phyloP scores from a whole-genome alignment of 2,888 invertebrate genomes.

The Elegia similella region DNA sequence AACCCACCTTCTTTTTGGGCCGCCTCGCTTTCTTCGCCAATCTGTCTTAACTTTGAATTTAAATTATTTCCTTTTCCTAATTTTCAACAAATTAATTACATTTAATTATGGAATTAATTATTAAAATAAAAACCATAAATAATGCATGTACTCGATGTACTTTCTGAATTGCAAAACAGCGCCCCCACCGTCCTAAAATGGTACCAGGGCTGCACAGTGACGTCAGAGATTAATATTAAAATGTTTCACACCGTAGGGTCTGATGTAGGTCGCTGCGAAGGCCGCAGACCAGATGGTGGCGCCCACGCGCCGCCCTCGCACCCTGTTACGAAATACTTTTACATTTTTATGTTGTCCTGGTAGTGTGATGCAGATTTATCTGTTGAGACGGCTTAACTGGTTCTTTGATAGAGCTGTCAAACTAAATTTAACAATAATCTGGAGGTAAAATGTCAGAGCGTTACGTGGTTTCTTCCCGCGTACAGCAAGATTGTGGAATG shows the following conservation, averaged over 20 bases:
- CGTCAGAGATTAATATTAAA: constrained; percentile 19
- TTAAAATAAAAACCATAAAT: too few species aligned
- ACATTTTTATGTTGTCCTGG: constrained; percentile 31
- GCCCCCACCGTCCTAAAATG: constrained; percentile 11
- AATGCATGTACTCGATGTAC: background rate
- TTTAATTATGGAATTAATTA: too few species aligned
- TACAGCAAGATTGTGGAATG: too few species aligned
- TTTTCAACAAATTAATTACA: too few species aligned
- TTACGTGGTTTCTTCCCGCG: too few species aligned
- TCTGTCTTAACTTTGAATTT: too few species aligned
- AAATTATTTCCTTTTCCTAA: too few species aligned
- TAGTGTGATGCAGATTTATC: background rate
- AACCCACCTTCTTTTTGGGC: too few species aligned
- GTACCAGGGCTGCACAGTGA: constrained; percentile 18
- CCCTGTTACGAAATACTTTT: constrained; percentile 38
- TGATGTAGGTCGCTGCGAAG: constrained; percentile 51
- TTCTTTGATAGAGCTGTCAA: too few species aligned
- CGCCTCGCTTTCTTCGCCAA: too few species aligned
- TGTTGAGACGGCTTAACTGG: background rate
- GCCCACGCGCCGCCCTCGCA: constrained; percentile 56
- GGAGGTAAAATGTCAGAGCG: too few species aligned
- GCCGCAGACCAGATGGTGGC: constrained; percentile 56
- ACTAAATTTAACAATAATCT: too few species aligned
- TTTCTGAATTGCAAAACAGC: background rate
- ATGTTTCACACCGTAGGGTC: constrained; percentile 34